phyloP scores from a whole-genome alignment of 2,113 vertebrate genomes.

The Lipophrys pholis region DNA sequence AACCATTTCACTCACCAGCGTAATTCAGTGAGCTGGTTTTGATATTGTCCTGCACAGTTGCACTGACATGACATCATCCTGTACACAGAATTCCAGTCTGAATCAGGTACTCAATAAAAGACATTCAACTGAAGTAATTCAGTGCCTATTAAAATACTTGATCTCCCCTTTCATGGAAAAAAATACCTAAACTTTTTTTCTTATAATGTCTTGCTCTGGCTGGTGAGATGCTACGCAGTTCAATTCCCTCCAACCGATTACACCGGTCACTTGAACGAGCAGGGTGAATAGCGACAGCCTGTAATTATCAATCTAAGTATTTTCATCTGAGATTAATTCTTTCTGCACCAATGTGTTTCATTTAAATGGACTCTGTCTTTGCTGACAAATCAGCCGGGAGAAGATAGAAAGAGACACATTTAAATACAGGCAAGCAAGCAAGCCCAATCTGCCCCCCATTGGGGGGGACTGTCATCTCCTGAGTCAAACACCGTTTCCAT shows the following conservation, averaged over 20 bases:
- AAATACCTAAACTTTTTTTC: slow-evolving; percentile 37
- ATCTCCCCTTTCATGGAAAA: slow-evolving; percentile 29
- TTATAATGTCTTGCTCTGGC: slow-evolving; percentile 33
- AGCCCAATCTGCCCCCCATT: slow-evolving; percentile 42
- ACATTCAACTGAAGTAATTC: background rate
- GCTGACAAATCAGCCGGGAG: slow-evolving; percentile 54
- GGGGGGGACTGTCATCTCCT: slow-evolving; percentile 30
- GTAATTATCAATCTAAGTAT: slow-evolving; percentile 75
- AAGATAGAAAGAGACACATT: slow-evolving; percentile 22
- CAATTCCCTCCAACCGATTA: slow-evolving; percentile 73
- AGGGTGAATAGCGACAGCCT: slow-evolving; percentile 67
- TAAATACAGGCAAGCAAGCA: slow-evolving; percentile 46
- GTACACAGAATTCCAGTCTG: slow-evolving; percentile 1
- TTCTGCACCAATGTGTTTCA: slow-evolving; percentile 56
- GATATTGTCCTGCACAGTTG: background rate
- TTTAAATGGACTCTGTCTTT: slow-evolving; percentile 52
- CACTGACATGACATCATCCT: background rate
- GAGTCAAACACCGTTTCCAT: slow-evolving; percentile 32
- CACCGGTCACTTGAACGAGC: slow-evolving; percentile 65
- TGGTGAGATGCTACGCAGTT: slow-evolving; percentile 52
- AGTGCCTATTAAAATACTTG: slow-evolving; percentile 3
- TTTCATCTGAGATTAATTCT: slow-evolving; percentile 69
- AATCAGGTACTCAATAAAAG: background rate
- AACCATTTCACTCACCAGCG: slow-evolving; percentile 1
- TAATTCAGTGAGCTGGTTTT: background rate